Evolutionary conservation across 2,888 invertebrate genomes (phyloP).

Genomic region (Synanthedon myopaeformis): DNA sequence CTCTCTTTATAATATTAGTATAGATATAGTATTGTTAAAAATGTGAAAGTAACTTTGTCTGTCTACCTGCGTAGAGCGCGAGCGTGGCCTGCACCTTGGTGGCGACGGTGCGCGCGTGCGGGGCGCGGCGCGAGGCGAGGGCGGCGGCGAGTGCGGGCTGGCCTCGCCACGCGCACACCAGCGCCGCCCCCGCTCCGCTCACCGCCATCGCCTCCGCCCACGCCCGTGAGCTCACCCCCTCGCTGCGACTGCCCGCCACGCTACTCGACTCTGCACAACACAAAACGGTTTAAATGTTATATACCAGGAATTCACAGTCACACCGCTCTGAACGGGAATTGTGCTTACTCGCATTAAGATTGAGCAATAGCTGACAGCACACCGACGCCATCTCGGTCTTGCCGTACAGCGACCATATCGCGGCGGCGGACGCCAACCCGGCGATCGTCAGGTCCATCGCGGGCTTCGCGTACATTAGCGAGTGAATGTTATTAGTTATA

Average conservation of each 20-base stretch:
- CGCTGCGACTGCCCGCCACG: constrained; percentile 8
- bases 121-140: constrained; percentile 19
- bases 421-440: constrained; percentile 84
- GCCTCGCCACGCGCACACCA: constrained; percentile 48
- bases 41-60: no score
- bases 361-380: constrained; percentile 82
- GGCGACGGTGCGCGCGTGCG: constrained; percentile 18
- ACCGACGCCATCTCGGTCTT: constrained; percentile 87
- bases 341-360: constrained; percentile 77
- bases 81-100: constrained; percentile 7
- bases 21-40: no score
- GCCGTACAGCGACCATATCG: constrained; percentile 90
- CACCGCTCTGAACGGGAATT: background rate
- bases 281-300: background rate
- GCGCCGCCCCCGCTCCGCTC: constrained; percentile 19
- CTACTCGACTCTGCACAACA: background rate
- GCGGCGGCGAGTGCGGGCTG: constrained; percentile 28
- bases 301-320: background rate
- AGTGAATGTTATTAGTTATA: constrained; percentile 81
- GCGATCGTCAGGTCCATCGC: constrained; percentile 84
- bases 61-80: constrained; percentile 19
- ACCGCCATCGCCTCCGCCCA: constrained; percentile 14
- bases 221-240: constrained; percentile 6
- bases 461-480: background rate
- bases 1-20: no score